Conservation (phyloP, 2,888 invertebrate genomes). For the Leucophenga montana region DNA sequence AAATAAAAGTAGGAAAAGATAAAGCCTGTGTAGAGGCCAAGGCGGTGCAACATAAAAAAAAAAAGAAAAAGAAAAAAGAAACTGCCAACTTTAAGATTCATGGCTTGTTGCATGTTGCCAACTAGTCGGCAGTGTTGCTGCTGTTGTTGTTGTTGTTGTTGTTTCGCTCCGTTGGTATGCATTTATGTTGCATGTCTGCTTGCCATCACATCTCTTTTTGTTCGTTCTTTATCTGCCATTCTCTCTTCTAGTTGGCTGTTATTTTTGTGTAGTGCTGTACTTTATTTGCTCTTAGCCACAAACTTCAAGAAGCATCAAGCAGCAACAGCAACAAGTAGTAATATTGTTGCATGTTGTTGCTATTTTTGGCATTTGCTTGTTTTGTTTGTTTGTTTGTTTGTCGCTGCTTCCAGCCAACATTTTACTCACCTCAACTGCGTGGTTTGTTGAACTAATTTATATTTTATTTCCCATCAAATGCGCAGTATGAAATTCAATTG, state of each 20-base stretch:
- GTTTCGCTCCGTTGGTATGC: slow-evolving; percentile 18
- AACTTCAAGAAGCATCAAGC: too few relatives aligned
- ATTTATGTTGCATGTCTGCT: slow-evolving; percentile 19
- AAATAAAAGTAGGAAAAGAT: slow-evolving; percentile 20
- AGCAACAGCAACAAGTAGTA: not conserved
- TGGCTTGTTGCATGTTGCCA: slow-evolving; percentile 18
- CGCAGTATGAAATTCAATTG: too few relatives aligned
- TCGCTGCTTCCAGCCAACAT: slow-evolving; percentile 33
- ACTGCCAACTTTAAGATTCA: slow-evolving; percentile 17
- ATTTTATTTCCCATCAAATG: not conserved
- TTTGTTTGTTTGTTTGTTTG: slow-evolving; percentile 29
- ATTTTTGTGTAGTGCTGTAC: slow-evolving; percentile 57
- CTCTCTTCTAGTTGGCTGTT: slow-evolving; percentile 31
- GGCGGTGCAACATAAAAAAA: not conserved
- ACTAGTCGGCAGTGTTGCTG: not conserved
- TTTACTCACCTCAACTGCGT: too few relatives aligned
- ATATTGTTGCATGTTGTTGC: not conserved
- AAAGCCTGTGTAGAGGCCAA: not conserved
- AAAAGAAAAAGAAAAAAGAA: not conserved
- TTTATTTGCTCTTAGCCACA: slow-evolving; percentile 19
- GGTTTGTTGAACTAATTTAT: slow-evolving; percentile 38
- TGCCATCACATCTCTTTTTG: not conserved
- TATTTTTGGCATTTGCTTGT: not conserved
- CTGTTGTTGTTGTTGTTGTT: slow-evolving; percentile 2
- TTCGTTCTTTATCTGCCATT: not conserved